Base-by-base conservation (phyloP, 2,888 invertebrate genomes). In the Cosmopolites sordidus region DNA sequence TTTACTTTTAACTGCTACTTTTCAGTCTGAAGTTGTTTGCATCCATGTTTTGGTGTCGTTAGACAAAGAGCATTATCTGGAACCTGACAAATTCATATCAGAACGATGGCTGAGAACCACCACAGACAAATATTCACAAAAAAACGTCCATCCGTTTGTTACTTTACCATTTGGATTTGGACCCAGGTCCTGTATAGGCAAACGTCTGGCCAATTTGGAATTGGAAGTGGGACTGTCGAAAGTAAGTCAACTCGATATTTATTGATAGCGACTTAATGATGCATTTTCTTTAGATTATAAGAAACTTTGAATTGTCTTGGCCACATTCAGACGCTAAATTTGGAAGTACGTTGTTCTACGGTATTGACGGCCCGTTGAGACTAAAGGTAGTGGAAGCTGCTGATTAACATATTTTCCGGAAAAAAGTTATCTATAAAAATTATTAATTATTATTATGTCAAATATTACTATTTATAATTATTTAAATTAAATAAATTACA, bases 151-250 rank as follows among this genome's bases (percentile, higher is more conserved):
- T 68, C 82, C 83, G 0, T 84, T 84, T 71, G 75, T 79, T 0
- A 79, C 77, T 41, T 69, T 83, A 51, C 86, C 86, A 0, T 87
- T 87, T 66, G 86, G 86, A 1, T 82, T 81, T 63, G 87, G 86
- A 0, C 77, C 83, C 0, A 78, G 86, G 43, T 79, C 79, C 58
- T 87, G 87, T 64, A 79, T 85, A 52, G 89, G 89, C 3, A 77
- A 83, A 65, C 74, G 88, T 62, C 79, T 89, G 58, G 87, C 87
- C 0, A 85, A 86, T 63, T 72, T 88, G 58, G 87, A 71, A 58
- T 42, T 70, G 47, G 68, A 71, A 63, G 57, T 68, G 4, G 62
- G 62, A 16, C 15, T 65, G 43, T 48, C 65, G 4, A 69, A 69
- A 59, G 70, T 70, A 56, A 50, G 39, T 29, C 8, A 22, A 5